phyloP scores from a whole-genome alignment of 2,888 invertebrate genomes.

The Linyphia triangularis region DNA sequence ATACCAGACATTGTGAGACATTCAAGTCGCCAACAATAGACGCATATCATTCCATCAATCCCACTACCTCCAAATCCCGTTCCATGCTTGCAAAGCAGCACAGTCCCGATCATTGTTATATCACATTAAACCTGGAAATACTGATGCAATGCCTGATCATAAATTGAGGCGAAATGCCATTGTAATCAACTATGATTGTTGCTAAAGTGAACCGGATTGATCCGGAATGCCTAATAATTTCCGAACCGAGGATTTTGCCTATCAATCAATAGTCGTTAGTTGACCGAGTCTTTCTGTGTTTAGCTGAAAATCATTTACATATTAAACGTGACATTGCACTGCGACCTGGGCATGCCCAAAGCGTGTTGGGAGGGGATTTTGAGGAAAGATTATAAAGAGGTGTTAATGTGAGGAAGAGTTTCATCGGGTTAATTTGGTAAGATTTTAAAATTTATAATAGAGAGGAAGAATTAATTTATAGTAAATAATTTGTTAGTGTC shows the following conservation, averaged over 20 bases:
- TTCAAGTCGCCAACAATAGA: background rate
- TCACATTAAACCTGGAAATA: background rate
- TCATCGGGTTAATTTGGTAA: background rate
- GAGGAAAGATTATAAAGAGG: background rate
- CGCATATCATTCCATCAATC: background rate
- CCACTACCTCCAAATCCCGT: background rate
- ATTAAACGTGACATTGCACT: background rate
- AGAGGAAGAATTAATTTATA: no score
- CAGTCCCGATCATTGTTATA: background rate
- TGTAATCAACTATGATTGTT: conserved; percentile 39
- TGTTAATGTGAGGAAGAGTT: background rate
- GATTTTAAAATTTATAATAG: no score
- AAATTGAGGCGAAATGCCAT: conserved; percentile 16
- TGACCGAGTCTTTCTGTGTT: background rate
- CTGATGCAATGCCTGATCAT: background rate
- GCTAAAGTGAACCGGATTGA: conserved; percentile 15
- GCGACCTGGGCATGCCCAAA: background rate
- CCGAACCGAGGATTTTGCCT: background rate
- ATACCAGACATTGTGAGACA: no score
- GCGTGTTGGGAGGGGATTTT: background rate
- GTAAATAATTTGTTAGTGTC: no score
- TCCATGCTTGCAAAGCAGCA: background rate
- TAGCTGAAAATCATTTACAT: conserved; percentile 23
- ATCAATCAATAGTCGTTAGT: conserved; percentile 11
- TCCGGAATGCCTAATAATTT: conserved; percentile 15